Evolutionary conservation across 2,888 invertebrate genomes (phyloP).

Genomic region (Thyatira batis): DNA sequence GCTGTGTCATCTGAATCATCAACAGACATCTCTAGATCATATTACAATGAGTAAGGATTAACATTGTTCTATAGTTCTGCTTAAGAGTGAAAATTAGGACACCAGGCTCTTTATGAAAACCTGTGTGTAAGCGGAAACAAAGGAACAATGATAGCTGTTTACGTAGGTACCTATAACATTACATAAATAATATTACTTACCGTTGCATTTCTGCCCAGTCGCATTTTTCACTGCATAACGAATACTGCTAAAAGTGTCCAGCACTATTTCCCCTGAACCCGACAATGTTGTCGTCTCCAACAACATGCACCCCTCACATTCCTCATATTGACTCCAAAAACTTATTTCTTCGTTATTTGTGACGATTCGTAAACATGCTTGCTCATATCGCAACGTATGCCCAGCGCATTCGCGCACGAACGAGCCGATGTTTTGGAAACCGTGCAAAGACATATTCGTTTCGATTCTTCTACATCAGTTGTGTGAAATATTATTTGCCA

Average conservation of each 20-base stretch:
- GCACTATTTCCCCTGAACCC: constrained; percentile 44
- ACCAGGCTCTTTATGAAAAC: neutral
- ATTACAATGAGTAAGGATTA: neutral
- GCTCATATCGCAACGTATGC: constrained; percentile 58
- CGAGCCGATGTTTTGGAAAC: constrained; percentile 71
- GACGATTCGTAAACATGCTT: constrained; percentile 72
- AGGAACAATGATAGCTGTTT: constrained; percentile 4
- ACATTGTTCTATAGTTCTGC: neutral
- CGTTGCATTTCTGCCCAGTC: constrained; percentile 63
- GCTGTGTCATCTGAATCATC: neutral
- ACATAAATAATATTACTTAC: no score
- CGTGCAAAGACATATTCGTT: constrained; percentile 53
- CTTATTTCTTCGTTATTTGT: constrained; percentile 50
- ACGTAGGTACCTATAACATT: constrained; percentile 13
- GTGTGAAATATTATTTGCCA: constrained; percentile 17
- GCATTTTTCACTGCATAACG: constrained; percentile 52
- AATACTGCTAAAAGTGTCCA: constrained; percentile 63
- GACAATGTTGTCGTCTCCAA: constrained; percentile 45
- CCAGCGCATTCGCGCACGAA: constrained; percentile 61
- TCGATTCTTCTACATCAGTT: constrained; percentile 41
- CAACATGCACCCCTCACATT: constrained; percentile 68
- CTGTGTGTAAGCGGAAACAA: neutral
- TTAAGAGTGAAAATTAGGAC: neutral
- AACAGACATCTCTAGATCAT: neutral
- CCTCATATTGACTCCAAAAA: constrained; percentile 73